phyloP scores from a whole-genome alignment of 2,888 invertebrate species.

The Rhagophthalmus giganteus region DNA sequence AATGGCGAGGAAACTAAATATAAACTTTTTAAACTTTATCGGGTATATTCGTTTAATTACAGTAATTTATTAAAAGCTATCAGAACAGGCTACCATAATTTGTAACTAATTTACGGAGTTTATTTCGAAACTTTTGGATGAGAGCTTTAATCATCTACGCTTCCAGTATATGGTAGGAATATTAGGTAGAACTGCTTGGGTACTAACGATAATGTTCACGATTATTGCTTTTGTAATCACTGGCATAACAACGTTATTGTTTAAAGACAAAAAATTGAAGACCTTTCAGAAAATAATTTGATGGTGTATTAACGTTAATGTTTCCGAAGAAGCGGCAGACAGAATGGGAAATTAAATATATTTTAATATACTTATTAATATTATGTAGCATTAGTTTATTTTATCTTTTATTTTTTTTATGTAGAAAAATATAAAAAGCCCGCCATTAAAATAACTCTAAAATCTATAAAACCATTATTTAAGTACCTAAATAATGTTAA shows the following conservation, averaged over 20 bases:
- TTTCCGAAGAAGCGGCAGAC: too few relatives aligned
- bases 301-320: too few relatives aligned
- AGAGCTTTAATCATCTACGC: constrained; percentile 1
- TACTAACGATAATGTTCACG: constrained; percentile 22
- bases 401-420: too few relatives aligned
- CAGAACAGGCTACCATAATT: constrained; percentile 1
- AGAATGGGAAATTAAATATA: too few relatives aligned
- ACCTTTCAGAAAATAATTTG: too few relatives aligned
- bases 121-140: constrained; percentile 4
- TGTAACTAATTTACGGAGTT: not conserved
- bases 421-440: too few relatives aligned
- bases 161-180: constrained; percentile 7
- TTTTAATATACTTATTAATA: too few relatives aligned
- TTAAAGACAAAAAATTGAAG: not conserved
- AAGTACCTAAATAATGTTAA: too few relatives aligned
- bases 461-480: too few relatives aligned
- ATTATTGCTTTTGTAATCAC: constrained; percentile 15
- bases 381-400: too few relatives aligned
- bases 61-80: constrained; percentile 19
- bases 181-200: constrained; percentile 10
- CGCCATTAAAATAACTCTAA: too few relatives aligned
- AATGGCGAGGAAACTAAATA: constrained; percentile 12
- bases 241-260: not conserved
- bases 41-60: constrained; percentile 21
- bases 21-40: constrained; percentile 11